Evolutionary conservation across 2,797 vertebrate species (phyloP).

Genomic region (Diceros bicornis): DNA sequence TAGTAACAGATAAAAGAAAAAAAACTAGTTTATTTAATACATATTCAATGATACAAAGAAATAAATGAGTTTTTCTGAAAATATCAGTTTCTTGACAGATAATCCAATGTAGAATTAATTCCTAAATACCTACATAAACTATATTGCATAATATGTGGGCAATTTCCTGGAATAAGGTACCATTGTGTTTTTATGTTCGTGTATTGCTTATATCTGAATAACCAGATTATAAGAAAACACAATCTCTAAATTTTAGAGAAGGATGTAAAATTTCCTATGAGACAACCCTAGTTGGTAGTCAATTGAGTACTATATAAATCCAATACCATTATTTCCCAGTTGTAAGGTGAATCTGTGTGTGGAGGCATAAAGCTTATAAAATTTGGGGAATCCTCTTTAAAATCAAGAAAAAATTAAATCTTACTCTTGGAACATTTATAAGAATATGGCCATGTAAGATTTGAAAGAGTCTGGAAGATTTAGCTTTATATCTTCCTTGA

Average conservation of each 20-base stretch:
- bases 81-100: not conserved
- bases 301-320: not conserved
- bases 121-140: not conserved
- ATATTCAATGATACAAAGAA: not conserved
- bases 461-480: not conserved
- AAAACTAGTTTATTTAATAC: not conserved
- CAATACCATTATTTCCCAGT: not conserved
- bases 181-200: not conserved
- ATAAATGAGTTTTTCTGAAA: slow-evolving; percentile 31
- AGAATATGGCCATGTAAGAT: not conserved
- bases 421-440: not conserved
- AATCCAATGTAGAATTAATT: not conserved
- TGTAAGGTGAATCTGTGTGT: not conserved
- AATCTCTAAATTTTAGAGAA: not conserved
- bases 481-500: not conserved
- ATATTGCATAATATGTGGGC: not conserved
- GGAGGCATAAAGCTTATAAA: not conserved
- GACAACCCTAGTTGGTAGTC: not conserved
- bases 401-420: not conserved
- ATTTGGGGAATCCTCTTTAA: not conserved
- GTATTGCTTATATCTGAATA: not conserved
- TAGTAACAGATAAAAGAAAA: not conserved
- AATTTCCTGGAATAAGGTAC: not conserved
- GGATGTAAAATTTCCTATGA: not conserved
- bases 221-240: not conserved